These are phyloP conservation scores for Trogon melanurus DNA, from an alignment of 2,113 vertebrate species.

Conservation along the genomic window DNA sequence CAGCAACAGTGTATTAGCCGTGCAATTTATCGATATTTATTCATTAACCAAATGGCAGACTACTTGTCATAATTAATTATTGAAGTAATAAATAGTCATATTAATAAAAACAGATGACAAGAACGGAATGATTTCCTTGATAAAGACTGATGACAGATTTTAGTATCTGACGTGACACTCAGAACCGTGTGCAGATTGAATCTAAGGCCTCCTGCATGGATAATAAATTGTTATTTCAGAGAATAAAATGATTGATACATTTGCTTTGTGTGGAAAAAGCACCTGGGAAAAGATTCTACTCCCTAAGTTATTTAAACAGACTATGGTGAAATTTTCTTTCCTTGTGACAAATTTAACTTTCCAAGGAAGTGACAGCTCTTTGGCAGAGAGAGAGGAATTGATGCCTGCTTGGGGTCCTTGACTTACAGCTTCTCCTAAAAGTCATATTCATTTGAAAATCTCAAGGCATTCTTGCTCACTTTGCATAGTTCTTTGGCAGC, in stretches of 20 bases:
- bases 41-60: constrained; percentile 85
- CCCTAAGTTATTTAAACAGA: constrained; percentile 80
- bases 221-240: constrained; percentile 96
- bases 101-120: constrained; percentile 87
- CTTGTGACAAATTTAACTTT: constrained; percentile 81
- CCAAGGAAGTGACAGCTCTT: constrained; percentile 79
- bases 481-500: constrained; percentile 6
- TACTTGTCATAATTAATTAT: constrained; percentile 96
- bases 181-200: constrained; percentile 89
- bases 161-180: constrained; percentile 85
- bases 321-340: constrained; percentile 77
- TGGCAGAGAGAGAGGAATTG: constrained; percentile 74
- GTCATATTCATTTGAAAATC: constrained; percentile 75
- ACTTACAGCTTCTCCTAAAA: constrained; percentile 72
- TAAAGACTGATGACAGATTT: constrained; percentile 94
- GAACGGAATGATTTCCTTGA: constrained; percentile 81
- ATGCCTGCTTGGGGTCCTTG: constrained; percentile 70
- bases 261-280: constrained; percentile 83
- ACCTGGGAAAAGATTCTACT: constrained; percentile 82
- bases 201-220: constrained; percentile 89
- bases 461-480: constrained; percentile 34
- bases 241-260: constrained; percentile 95
- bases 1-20: constrained; percentile 77
- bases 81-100: constrained; percentile 89
- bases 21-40: constrained; percentile 93